phyloP scores from a whole-genome alignment of 1,140 invertebrate species.

The Drosophila pallidifrons region DNA sequence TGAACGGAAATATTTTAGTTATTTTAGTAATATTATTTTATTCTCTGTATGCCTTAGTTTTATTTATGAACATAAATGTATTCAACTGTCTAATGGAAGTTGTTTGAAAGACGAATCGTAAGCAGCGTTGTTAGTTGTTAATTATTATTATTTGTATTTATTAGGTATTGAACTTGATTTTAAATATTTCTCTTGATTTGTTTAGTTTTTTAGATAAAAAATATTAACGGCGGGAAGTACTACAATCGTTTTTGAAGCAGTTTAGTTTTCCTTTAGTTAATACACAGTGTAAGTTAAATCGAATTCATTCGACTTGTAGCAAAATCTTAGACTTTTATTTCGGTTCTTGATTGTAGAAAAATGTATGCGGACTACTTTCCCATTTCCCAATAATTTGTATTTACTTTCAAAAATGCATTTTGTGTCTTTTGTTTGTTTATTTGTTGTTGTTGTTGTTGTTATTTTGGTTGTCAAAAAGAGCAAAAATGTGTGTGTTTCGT shows the following conservation, averaged over 20 bases:
- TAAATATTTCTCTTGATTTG: slow-evolving; percentile 32
- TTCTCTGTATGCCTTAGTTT: slow-evolving; percentile 15
- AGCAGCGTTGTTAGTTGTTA: slow-evolving; percentile 44
- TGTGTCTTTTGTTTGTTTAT: slow-evolving; percentile 18
- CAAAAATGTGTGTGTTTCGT: slow-evolving; percentile 67
- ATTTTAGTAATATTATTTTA: slow-evolving; percentile 1
- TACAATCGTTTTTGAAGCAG: slow-evolving; percentile 71
- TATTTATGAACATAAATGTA: slow-evolving; percentile 9
- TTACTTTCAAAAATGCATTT: slow-evolving; percentile 58
- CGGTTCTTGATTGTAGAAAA: slow-evolving; percentile 77
- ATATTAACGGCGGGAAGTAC: slow-evolving; percentile 82
- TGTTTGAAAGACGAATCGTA: slow-evolving; percentile 68
- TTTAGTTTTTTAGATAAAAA: slow-evolving; percentile 59
- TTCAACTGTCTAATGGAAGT: slow-evolving; percentile 68
- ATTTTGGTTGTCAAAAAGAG: slow-evolving; percentile 58
- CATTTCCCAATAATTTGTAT: slow-evolving; percentile 36
- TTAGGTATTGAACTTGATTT: slow-evolving; percentile 29
- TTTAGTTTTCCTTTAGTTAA: slow-evolving; percentile 37
- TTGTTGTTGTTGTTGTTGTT: slow-evolving; percentile 17
- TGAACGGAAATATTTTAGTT: slow-evolving; percentile 16
- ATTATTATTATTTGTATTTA: slow-evolving; percentile 37
- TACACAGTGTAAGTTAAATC: slow-evolving; percentile 55
- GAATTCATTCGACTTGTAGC: slow-evolving; percentile 73
- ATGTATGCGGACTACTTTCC: slow-evolving; percentile 65
- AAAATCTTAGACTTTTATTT: slow-evolving; percentile 60